Conservation (phyloP, 2,797 vertebrate genomes). For the Lacerta bilineata region DNA sequence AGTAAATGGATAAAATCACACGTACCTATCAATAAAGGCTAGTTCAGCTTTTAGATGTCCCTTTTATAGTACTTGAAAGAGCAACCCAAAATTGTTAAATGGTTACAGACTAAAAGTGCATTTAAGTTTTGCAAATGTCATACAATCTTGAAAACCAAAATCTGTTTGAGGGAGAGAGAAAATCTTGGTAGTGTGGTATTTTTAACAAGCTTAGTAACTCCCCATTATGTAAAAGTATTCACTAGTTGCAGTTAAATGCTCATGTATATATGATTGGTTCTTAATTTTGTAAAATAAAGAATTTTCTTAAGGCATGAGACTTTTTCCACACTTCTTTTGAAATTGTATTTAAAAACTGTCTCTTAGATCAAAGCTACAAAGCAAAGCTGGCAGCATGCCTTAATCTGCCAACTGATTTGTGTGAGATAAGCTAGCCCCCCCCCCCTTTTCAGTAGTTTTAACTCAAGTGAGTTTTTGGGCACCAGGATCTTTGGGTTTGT, state of each 20-base stretch:
- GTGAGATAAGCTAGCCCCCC: too few species aligned
- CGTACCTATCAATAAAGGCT: slow-evolving; percentile 33
- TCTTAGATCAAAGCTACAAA: not conserved
- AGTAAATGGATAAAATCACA: slow-evolving; percentile 34
- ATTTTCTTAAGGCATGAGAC: slow-evolving; percentile 71
- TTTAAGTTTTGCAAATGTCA: slow-evolving; percentile 34
- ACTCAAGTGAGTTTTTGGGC: too few species aligned
- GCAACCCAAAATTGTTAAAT: slow-evolving; percentile 21
- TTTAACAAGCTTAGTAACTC: slow-evolving; percentile 71
- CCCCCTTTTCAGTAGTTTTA: too few species aligned
- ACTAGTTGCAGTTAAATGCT: slow-evolving; percentile 80
- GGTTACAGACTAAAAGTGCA: slow-evolving; percentile 10
- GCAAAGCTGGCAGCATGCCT: too few species aligned
- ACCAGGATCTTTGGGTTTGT: too few species aligned
- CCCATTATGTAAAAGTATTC: slow-evolving; percentile 67
- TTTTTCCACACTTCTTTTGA: not conserved
- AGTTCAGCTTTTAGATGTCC: slow-evolving; percentile 16
- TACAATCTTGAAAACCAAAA: slow-evolving; percentile 27
- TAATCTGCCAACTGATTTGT: too few species aligned
- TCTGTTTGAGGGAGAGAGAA: slow-evolving; percentile 20
- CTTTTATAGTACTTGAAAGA: slow-evolving; percentile 42
- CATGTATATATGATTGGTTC: slow-evolving; percentile 87
- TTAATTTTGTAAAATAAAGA: slow-evolving; percentile 89
- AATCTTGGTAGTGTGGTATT: slow-evolving; percentile 67
- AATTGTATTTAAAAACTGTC: not conserved